Percentiles rank a stretch among this genome's conserved stretches.
Evolutionary conservation across 2,797 vertebrate genomes (phyloP).

Genomic region (Hoplostethus mediterraneus): DNA sequence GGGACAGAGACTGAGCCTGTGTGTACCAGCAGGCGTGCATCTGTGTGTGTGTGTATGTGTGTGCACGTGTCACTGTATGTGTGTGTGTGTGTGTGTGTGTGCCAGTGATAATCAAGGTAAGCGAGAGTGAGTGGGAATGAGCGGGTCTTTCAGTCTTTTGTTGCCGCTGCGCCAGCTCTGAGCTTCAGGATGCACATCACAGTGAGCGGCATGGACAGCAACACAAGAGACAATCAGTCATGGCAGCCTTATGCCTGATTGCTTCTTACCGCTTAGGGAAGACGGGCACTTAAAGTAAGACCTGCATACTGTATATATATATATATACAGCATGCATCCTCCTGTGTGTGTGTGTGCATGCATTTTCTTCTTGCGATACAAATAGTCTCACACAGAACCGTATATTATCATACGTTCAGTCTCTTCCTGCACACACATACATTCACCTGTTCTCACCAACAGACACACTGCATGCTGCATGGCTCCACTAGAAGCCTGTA

Average conservation of each 20-base stretch:
- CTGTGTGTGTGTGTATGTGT: neutral
- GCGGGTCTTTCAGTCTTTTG: conserved; percentile 36
- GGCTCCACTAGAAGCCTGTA: neutral
- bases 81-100: neutral
- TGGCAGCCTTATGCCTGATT: conserved; percentile 59
- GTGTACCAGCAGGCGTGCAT: too few relatives aligned
- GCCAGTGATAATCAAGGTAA: neutral
- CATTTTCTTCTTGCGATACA: conserved; percentile 18
- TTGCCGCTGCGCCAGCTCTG: conserved; percentile 43
- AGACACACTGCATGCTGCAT: conserved; percentile 15
- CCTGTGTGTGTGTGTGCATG: conserved; percentile 24
- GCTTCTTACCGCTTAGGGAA: conserved; percentile 51
- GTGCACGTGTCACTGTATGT: neutral
- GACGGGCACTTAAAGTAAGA: conserved; percentile 40
- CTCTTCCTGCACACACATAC: conserved; percentile 12
- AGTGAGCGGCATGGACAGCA: conserved; percentile 66
- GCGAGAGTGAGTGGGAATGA: conserved; percentile 23
- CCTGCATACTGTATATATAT: conserved; percentile 36
- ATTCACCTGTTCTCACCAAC: conserved; percentile 8
- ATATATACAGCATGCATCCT: conserved; percentile 32
- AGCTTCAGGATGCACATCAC: conserved; percentile 68
- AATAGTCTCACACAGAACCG: conserved; percentile 18
- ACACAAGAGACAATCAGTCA: conserved; percentile 72
- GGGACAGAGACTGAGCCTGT: too few relatives aligned
- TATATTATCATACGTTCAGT: conserved; percentile 20